A percentile compares a stretch with the other conserved stretches of the same genome.
phyloP scores from a whole-genome alignment of 1,140 invertebrate genomes.

The Diachasmimorpha longicaudata region DNA sequence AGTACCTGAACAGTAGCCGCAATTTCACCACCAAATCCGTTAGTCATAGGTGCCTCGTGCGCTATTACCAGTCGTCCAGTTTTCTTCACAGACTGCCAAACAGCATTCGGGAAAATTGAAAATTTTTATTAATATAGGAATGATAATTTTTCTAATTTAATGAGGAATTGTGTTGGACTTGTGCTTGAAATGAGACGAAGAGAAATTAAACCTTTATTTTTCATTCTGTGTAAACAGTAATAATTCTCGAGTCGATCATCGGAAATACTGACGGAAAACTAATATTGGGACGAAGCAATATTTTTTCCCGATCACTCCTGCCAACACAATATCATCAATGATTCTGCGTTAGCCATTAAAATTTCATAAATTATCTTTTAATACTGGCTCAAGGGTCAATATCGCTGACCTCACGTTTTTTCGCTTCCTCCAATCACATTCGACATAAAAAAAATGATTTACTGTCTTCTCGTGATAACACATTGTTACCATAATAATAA shows the following conservation, averaged over 20 bases:
- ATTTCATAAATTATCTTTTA: neutral
- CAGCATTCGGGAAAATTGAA: no score
- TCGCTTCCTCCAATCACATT: neutral
- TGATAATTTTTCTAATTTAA: no score
- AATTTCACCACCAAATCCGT: slow-evolving; percentile 96
- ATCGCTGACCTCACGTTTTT: neutral
- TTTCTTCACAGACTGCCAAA: slow-evolving; percentile 89
- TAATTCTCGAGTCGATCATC: no score
- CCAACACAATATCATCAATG: no score
- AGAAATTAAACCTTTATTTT: no score
- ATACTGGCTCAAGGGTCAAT: neutral
- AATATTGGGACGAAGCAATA: no score
- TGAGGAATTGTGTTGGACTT: no score
- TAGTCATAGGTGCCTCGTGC: slow-evolving; percentile 96
- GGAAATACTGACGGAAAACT: no score
- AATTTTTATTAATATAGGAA: no score
- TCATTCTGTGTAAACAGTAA: no score
- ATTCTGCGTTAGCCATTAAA: neutral
- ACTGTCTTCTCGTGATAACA: slow-evolving; percentile 24
- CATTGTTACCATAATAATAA: slow-evolving; percentile 32
- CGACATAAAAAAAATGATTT: neutral
- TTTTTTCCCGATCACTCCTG: no score
- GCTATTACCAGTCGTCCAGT: slow-evolving; percentile 90
- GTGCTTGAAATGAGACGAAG: no score
- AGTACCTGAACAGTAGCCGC: slow-evolving; percentile 90